phyloP scores from a whole-genome alignment of 2,113 vertebrate genomes.

The Noturus placidus region DNA sequence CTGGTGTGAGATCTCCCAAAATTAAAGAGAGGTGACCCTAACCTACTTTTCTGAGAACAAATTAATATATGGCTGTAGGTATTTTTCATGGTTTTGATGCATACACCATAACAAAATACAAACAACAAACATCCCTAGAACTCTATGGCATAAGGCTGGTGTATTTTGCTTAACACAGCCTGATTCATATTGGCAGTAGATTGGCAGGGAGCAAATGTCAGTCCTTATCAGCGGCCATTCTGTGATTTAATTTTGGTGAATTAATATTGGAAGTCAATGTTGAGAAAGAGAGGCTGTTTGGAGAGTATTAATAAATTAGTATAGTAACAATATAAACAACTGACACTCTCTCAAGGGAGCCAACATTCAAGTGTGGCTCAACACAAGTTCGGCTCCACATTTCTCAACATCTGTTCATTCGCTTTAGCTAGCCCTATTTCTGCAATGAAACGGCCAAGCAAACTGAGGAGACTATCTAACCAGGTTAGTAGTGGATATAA shows the following conservation, averaged over 20 bases:
- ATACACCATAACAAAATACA: neutral
- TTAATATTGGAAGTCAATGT: neutral
- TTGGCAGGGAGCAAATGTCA: neutral
- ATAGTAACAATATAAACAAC: neutral
- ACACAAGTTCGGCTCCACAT: neutral
- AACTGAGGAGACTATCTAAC: neutral
- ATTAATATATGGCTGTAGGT: neutral
- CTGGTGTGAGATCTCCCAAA: neutral
- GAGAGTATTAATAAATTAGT: neutral
- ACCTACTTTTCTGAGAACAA: neutral
- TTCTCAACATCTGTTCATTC: neutral
- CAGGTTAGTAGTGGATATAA: neutral
- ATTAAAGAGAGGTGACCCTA: neutral
- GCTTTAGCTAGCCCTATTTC: neutral
- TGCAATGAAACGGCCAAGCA: neutral
- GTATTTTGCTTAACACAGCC: neutral
- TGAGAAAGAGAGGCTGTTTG: neutral
- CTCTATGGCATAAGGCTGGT: neutral
- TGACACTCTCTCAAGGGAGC: neutral
- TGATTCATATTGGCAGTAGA: neutral
- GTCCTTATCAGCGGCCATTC: neutral
- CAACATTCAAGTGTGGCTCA: neutral
- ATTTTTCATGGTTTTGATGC: neutral
- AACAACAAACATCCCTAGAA: neutral
- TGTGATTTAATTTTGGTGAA: neutral